Conservation (phyloP, 2,113 vertebrate genomes). For the Pseudonaja textilis region DNA sequence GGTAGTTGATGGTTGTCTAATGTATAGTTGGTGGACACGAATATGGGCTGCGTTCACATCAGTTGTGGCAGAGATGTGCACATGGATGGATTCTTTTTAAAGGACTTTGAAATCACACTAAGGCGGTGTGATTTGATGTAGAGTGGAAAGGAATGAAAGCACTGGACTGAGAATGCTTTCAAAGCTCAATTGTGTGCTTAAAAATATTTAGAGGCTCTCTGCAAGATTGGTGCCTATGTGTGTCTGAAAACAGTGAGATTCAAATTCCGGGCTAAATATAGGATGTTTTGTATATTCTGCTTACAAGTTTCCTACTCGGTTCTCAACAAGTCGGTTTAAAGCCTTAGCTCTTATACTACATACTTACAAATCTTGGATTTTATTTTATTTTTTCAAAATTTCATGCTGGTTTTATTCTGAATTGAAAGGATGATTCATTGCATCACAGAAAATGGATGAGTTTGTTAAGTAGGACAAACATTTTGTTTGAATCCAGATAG, state of each 20-base stretch:
- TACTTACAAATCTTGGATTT: neutral
- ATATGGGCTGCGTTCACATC: neutral
- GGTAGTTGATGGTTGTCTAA: neutral
- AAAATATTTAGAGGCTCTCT: neutral
- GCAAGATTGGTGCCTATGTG: neutral
- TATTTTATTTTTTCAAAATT: neutral
- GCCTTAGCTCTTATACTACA: neutral
- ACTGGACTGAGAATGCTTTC: neutral
- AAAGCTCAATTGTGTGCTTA: neutral
- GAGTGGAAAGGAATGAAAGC: neutral
- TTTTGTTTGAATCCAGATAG: neutral
- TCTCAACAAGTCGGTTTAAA: neutral
- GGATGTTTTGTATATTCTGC: neutral
- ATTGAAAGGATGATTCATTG: neutral
- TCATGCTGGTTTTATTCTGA: neutral
- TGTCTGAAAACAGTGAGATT: neutral
- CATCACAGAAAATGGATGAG: neutral
- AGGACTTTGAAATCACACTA: neutral
- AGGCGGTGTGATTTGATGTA: neutral
- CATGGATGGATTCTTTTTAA: neutral
- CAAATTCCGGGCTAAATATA: neutral
- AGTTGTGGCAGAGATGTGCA: neutral
- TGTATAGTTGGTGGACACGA: neutral
- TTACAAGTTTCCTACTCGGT: neutral
- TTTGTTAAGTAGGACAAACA: neutral